Percentiles rank a stretch among this genome's conserved stretches.
Evolutionary conservation across 2,113 vertebrate species (phyloP).

Genomic region (Tiliqua scincoides): DNA sequence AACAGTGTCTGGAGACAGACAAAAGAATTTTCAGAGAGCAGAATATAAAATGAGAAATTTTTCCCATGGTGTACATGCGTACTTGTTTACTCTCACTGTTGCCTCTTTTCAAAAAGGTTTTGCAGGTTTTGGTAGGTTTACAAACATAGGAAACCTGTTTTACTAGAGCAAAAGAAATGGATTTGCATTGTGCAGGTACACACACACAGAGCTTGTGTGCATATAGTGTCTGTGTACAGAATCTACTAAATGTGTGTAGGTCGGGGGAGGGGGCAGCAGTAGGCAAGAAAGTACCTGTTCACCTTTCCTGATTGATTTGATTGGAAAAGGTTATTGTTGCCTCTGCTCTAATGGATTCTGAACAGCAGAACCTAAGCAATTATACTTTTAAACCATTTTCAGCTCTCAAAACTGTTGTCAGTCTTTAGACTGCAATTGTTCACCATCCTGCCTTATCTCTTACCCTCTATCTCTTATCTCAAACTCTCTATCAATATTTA

Average conservation of each 20-base stretch:
- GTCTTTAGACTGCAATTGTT: not conserved
- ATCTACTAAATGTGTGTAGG: no score
- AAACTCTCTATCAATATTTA: not conserved
- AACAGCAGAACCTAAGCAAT: no score
- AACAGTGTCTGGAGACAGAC: not conserved
- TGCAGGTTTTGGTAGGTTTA: not conserved
- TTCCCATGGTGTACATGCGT: no score
- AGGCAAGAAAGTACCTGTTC: not conserved
- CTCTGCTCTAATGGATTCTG: not conserved
- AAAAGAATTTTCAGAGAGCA: not conserved
- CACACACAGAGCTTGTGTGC: not conserved
- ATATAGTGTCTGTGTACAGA: not conserved
- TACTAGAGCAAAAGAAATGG: not conserved
- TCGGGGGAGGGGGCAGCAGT: not conserved
- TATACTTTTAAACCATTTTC: not conserved
- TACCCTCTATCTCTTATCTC: not conserved
- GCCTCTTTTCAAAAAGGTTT: not conserved
- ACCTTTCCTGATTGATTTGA: not conserved
- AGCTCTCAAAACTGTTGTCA: not conserved
- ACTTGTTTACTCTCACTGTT: not conserved
- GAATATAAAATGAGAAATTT: not conserved
- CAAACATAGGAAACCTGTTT: not conserved
- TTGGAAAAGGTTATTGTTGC: not conserved
- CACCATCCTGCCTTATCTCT: not conserved
- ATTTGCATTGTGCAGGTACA: not conserved